Base-by-base conservation (phyloP, 2,113 vertebrate genomes). In the Acrocephalus arundinaceus region DNA sequence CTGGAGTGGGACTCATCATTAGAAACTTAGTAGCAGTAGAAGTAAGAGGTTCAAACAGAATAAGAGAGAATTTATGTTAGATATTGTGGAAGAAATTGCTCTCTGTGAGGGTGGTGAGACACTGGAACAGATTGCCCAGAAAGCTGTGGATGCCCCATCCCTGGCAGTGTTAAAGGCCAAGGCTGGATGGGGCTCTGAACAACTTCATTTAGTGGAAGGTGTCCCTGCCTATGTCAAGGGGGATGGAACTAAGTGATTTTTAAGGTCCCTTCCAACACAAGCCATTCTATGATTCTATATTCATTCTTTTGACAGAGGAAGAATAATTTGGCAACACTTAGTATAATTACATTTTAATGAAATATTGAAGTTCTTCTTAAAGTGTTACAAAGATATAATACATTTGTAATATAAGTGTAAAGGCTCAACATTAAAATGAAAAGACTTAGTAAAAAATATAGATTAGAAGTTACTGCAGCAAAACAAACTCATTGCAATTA, bases 321-420 rank as follows among this genome's bases (percentile, higher is more conserved):
- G 13, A 94, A 72, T n/a, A 54, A 68, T 31, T 63, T 3, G 0
- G 21, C 72, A 65, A 84, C 30, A 45, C 6, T 70, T 80, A 59
- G 30, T 90, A 13, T 87, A 79, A 87, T 73, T 61, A 89, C 15
- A 76, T 51, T 96, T 97, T 90, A 96, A 92, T 95, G 79, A 93
- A 95, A 84, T 68, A 88, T 23, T 84, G 27, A 67, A 49, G 35
- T 79, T 81, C 39, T 92, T 77, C n/a, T n/a, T 78, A 23, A 58
- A 89, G n/a, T 70, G 63, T 87, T 94, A 91, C 84, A 93, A 93
- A 96, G 82, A 65, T 86, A 49, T 62, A 88, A 68, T 76, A 87
- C n/a, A 55, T 59, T 86, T 2, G 9, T 71, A 85, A 61, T 79
- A 15, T 46, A 84, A 92, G 58, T 85, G 75, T 96, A 91, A 92